These are phyloP conservation scores for Porites rus DNA, from an alignment of 92 coral and sea anemone genomes.

Conservation along the genomic window DNA sequence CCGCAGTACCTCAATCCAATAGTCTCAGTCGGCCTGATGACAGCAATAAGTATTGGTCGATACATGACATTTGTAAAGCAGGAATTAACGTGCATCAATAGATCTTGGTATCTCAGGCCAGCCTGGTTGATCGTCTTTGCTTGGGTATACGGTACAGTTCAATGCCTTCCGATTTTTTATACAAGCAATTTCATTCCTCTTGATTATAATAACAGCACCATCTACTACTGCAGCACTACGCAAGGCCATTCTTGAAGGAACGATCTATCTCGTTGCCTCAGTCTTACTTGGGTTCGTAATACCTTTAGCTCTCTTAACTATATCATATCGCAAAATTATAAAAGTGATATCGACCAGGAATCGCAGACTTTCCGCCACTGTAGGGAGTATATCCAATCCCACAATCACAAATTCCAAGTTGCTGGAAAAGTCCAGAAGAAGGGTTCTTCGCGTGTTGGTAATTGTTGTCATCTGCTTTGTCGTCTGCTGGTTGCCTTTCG, in stretches of 20 bases:
- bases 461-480: constrained; percentile 57
- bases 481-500: constrained; percentile 73
- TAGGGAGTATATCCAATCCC: not conserved
- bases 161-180: constrained; percentile 62
- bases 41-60: constrained; percentile 78
- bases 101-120: constrained; percentile 58
- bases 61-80: constrained; percentile 77
- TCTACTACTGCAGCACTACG: constrained; percentile 71
- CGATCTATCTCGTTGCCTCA: constrained; percentile 28
- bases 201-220: constrained; percentile 31
- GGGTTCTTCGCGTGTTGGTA: constrained; percentile 58
- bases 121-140: constrained; percentile 66
- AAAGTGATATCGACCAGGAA: constrained; percentile 65
- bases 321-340: constrained; percentile 50
- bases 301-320: constrained; percentile 58
- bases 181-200: constrained; percentile 42
- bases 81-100: constrained; percentile 29
- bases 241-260: constrained; percentile 53
- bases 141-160: constrained; percentile 64
- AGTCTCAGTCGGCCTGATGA: constrained; percentile 59
- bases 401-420: constrained; percentile 15
- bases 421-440: constrained; percentile 53
- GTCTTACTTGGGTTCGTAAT: constrained; percentile 59
- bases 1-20: constrained; percentile 39
- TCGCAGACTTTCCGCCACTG: constrained; percentile 24